phyloP scores from a whole-genome alignment of 2,113 vertebrate genomes.

The Cheirogaleus medius region DNA sequence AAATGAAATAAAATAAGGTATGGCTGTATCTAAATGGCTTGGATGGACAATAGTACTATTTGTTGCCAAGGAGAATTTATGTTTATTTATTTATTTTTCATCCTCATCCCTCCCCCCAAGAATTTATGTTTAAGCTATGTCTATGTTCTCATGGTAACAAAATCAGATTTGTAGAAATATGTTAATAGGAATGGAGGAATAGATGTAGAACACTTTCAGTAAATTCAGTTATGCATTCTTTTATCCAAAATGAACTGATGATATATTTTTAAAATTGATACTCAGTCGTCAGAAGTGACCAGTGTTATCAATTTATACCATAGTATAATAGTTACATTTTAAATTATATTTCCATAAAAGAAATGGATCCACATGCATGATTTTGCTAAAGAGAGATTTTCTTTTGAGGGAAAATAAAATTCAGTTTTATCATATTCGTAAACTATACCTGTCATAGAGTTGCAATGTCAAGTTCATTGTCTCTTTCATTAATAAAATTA shows the following conservation, averaged over 20 bases:
- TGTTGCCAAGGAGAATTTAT: not conserved
- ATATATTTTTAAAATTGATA: not conserved
- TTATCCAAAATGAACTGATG: not conserved
- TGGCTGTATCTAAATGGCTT: not conserved
- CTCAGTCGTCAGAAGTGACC: not conserved
- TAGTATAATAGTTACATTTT: not conserved
- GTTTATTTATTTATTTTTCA: not conserved
- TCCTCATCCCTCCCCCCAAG: not conserved
- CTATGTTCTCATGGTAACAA: not conserved
- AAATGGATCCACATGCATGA: not conserved
- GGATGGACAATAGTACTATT: not conserved
- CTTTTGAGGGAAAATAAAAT: not conserved
- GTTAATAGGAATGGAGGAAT: not conserved
- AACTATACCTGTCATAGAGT: not conserved
- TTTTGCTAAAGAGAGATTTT: not conserved
- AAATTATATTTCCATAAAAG: not conserved
- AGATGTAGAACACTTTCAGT: not conserved
- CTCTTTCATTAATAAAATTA: not conserved
- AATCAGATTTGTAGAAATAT: not conserved
- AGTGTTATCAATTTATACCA: not conserved
- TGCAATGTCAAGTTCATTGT: not conserved
- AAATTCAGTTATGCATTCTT: conserved; percentile 24
- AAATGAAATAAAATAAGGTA: too few relatives aligned
- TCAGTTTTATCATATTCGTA: not conserved
- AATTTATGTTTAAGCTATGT: not conserved